Base-by-base conservation (phyloP, 2,888 invertebrate genomes). In the Drosophila yooni region DNA sequence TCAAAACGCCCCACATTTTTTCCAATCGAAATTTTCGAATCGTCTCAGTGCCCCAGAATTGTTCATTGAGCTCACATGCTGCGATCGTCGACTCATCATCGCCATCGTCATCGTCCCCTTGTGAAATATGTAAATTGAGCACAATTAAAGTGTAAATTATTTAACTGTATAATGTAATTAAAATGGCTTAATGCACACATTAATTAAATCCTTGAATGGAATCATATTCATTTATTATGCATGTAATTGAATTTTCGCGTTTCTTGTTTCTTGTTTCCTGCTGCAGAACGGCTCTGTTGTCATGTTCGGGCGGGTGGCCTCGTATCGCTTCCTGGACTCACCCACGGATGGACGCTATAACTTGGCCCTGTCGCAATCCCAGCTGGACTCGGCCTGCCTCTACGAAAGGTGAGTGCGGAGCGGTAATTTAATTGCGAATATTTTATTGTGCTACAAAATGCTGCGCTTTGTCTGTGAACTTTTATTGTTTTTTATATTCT, bases 261-360 rank as follows among this genome's bases (percentile, higher is more conserved):
- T 21, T 53, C 4, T 48, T 52, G 13, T 59, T 50, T 59, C 21
- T 21, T 21, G 21, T 21, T 21, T 21, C 21, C 21, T 21, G 13
- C 11, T 51, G 33, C 94, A 96, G 95, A 97, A 97, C 94, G 97
- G 97, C 74, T 96, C 96, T 84, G 94, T 97, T 78, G 95, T 97
- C 69, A 97, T 97, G 94, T 97, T 97, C 93, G 97, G 97, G 58
- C 95, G 97, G 81, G 96, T 97, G 88, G 97, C 97, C 88, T 97
- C 97, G 48, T 97, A 97, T 94, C 95, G 97, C 83, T 97, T 97
- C 94, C 94, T 97, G 88, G 97, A 97, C 93, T 97, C 97, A 33
- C 95, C 95, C 66, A 96, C 96, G 77, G 97, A 97, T 93, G 96
- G 95, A 82, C 94, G 97, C 81, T 95, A 96, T 88, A 95, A 97